Evolutionary conservation across 2,797 vertebrate genomes (phyloP).

Genomic region (Periophthalmus magnuspinnatus): DNA sequence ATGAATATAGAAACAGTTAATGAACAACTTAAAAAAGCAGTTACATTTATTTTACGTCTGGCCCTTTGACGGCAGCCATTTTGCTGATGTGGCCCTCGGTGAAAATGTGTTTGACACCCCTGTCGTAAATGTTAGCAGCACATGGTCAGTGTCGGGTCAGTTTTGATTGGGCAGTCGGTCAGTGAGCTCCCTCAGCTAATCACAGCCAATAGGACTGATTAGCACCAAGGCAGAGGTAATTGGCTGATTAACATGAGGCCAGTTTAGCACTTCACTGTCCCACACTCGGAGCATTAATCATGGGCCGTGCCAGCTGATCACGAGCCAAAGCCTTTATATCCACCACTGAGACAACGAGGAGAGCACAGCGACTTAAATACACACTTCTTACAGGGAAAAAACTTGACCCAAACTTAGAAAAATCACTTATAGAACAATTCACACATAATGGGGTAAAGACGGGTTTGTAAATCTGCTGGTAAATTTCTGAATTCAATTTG

Average conservation of each 20-base stretch:
- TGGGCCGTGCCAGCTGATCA: slow-evolving; percentile 69
- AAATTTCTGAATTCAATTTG: too few species aligned
- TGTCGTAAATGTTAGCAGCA: too few species aligned
- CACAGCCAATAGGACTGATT: slow-evolving; percentile 62
- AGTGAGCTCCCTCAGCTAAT: slow-evolving; percentile 36
- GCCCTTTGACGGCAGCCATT: too few species aligned
- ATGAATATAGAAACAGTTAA: too few species aligned
- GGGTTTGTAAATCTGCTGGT: neutral
- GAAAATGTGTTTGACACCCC: too few species aligned
- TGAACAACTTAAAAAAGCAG: too few species aligned
- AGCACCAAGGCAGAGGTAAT: slow-evolving; percentile 67
- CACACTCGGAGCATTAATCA: slow-evolving; percentile 73
- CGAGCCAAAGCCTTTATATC: slow-evolving; percentile 59
- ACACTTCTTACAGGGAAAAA: slow-evolving; percentile 42
- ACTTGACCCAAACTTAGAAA: slow-evolving; percentile 45
- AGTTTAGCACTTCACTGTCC: slow-evolving; percentile 76
- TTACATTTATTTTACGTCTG: too few species aligned
- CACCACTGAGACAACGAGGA: slow-evolving; percentile 42
- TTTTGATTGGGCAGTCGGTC: neutral
- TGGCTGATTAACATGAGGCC: slow-evolving; percentile 80
- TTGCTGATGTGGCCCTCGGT: too few species aligned
- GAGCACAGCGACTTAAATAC: slow-evolving; percentile 34
- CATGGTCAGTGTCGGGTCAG: neutral
- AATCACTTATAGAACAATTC: neutral
- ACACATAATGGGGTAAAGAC: neutral